Evolutionary conservation across 2,797 vertebrate species (phyloP), one percentile per base, ranked within the genome.

Genomic region (Spheniscus humboldti): DNA sequence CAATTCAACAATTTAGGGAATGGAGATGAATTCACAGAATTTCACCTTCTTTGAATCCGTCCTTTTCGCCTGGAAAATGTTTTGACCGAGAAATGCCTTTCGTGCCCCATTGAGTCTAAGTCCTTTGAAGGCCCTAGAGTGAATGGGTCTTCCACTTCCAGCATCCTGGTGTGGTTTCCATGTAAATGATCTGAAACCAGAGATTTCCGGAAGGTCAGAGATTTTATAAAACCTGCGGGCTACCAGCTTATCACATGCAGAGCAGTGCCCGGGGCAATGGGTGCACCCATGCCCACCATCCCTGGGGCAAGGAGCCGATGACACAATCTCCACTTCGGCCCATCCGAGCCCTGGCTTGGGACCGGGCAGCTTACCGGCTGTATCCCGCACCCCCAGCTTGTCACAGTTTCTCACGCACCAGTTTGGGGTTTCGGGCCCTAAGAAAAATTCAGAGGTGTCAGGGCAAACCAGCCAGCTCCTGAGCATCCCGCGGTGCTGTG

Each of bases 11-110:
- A 91, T 91, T 86, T 92, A 75, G 68, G 78, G 89, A 94, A 90
- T 47, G 82, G 85, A 72, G 75, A 86, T 41, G 75, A 94, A 94
- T 96, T 94, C 92, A 91, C 64, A 86, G 89, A 95, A 95, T 84
- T 90, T 92, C 62, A 66, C 78, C 59, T 85, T 88, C 68, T 74
- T 84, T 80, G 76, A 95, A 73, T 90, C 73, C 6, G 6, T 41
- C 5, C 13, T 80, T 73, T 77, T 72, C 8, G 20, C 24, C 68
- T 60, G 76, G 78, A 92, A 57, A 96, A 91, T 6, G 17, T 71
- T 95, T 87, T 88, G 78, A 71, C n/a, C 2, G 3, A 80, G 78
- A 86, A 92, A 64, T 71, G 43, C 57, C 57, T 88, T 88, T 87
- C 4, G 1, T 92, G 92, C 35, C 50, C 62, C 75, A 63, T 20